Evolutionary conservation across 2,797 vertebrate species (phyloP), one percentile per base, ranked within the genome.

Genomic region (Pseudochirops cupreus): DNA sequence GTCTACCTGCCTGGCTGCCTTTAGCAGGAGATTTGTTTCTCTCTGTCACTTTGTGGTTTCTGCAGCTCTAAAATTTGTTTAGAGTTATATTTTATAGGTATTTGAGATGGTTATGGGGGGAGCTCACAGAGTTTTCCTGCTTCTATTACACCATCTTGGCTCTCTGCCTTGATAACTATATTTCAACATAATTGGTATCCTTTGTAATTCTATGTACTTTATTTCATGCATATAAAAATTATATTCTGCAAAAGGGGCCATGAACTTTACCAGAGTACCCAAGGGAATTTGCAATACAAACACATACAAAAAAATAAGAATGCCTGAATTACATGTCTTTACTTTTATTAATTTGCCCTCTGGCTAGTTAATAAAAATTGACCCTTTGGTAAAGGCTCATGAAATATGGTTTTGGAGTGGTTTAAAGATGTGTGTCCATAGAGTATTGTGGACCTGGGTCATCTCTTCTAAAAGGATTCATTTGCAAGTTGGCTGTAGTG

Each of bases 401-500:
- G 21, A 87, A 87, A 46, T 82, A 82, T 24, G 0, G 5, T 46
- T 82, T 82, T 46, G 9, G 31, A 46, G 21, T 26, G 21, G 4
- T 87, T 24, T 87, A 50, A 87, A 50, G 21, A 87, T 50, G 39
- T 82, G 67, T 18, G n/a, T 9, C n/a, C n/a, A 82, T 39, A 24
- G 0, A 46, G 21, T 50, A 87, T 50, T 5, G 3, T 50, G 9
- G 46, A 50, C 10, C 74, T 87, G 39, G 24, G 5, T 39, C 46
- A 46, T 96, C 67, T 93, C 90, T 90, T 59, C 90, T 90, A 93
- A 82, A 91, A 39, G 21, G 18, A 94, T 93, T 59, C 4, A 52
- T 91, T 95, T n/a, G 53, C n/a, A 50, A 90, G 90, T 26, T 11
- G 29, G 46, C 29, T 24, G 6, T 11, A n/a, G 92, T 90, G 54